Conservation (phyloP, 2,888 invertebrate species). For the Eupithecia vulgata region DNA sequence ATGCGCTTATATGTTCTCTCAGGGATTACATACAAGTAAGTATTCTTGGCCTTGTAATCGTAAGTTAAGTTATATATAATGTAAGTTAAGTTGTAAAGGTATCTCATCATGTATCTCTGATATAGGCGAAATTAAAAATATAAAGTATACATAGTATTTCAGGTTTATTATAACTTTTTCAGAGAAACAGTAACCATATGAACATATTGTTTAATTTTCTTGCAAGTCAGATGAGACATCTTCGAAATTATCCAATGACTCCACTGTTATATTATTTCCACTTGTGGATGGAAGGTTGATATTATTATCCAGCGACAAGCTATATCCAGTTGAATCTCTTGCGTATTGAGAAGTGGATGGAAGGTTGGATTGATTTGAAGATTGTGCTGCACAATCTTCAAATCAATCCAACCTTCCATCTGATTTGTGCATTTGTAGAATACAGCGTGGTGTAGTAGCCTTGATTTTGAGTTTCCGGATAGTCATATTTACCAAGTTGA, state of each 20-base stretch:
- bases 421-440: slow-evolving; percentile 35
- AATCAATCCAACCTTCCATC: too few relatives aligned
- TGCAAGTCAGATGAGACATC: slow-evolving; percentile 38
- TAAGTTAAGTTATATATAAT: slow-evolving; percentile 27
- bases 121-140: too few relatives aligned
- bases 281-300: slow-evolving; percentile 35
- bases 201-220: slow-evolving; percentile 41
- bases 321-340: slow-evolving; percentile 28
- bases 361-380: slow-evolving; percentile 33
- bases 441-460: slow-evolving; percentile 32
- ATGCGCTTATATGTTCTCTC: slow-evolving; percentile 31
- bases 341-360: slow-evolving; percentile 39
- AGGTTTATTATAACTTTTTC: slow-evolving; percentile 30
- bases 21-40: slow-evolving; percentile 37
- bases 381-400: too few relatives aligned
- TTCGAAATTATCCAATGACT: slow-evolving; percentile 34
- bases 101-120: slow-evolving; percentile 31
- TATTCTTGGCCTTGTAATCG: slow-evolving; percentile 21
- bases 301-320: slow-evolving; percentile 32
- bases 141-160: too few relatives aligned
- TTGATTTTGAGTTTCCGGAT: slow-evolving; percentile 35
- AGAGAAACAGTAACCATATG: slow-evolving; percentile 38
- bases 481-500: slow-evolving; percentile 38
- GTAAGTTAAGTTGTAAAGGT: too few relatives aligned
- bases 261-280: slow-evolving; percentile 28